A percentile compares a stretch with the other conserved stretches of the same genome.
These are phyloP conservation scores for Platysteira castanea DNA, from an alignment of 2,113 vertebrate genomes.

Conservation along the genomic window DNA sequence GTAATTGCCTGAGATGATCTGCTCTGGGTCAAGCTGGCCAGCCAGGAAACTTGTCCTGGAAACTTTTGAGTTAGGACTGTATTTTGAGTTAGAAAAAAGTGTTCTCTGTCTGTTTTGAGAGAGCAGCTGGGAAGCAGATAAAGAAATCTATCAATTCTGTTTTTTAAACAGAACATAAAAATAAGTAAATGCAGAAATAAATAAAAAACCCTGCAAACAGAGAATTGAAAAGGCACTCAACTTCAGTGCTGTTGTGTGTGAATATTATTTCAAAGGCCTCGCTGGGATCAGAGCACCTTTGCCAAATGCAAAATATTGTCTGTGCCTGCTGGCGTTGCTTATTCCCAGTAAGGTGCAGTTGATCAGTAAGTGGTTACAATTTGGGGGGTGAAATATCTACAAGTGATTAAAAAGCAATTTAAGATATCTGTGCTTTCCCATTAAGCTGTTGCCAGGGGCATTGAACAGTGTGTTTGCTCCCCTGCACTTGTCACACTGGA, in stretches of 20 bases:
- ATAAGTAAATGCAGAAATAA: background rate
- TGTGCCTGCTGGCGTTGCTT: background rate
- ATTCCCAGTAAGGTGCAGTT: background rate
- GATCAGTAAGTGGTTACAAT: background rate
- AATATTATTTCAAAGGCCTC: background rate
- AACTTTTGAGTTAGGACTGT: background rate
- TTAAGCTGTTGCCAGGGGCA: background rate
- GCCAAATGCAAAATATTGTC: background rate
- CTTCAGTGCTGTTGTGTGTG: background rate
- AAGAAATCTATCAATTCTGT: background rate
- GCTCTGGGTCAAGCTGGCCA: background rate
- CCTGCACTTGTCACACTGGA: background rate
- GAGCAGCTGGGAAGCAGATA: background rate
- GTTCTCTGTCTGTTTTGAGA: background rate
- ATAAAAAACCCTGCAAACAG: background rate
- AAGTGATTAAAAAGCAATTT: constrained; percentile 37
- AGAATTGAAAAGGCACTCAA: background rate
- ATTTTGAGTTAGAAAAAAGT: background rate
- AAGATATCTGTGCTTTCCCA: background rate
- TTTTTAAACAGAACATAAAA: background rate
- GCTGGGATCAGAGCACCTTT: background rate
- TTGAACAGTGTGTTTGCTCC: background rate
- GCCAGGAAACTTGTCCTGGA: background rate
- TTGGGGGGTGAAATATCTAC: background rate
- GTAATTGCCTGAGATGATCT: background rate